These are phyloP conservation scores for Eledona agricola DNA, from an alignment of 2,888 invertebrate genomes.

Conservation along the genomic window DNA sequence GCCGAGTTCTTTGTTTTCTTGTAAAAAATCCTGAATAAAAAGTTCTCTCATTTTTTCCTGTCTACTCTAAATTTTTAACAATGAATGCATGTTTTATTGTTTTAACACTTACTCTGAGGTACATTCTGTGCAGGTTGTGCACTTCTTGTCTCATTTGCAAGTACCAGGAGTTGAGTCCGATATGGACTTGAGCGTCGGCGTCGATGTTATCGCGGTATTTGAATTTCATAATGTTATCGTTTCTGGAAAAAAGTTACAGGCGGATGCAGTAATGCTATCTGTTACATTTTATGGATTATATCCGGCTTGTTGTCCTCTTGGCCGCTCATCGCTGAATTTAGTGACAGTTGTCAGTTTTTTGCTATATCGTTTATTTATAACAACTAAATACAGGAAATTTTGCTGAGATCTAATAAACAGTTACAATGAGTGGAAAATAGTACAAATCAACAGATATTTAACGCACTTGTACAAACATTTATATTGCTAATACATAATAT, in stretches of 20 bases:
- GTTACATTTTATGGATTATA: slow-evolving; percentile 16
- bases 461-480: too few species aligned
- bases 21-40: slow-evolving; percentile 47
- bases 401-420: too few species aligned
- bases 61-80: slow-evolving; percentile 45
- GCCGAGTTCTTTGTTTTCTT: slow-evolving; percentile 49
- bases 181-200: slow-evolving; percentile 41
- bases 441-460: too few species aligned
- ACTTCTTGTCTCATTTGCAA: slow-evolving; percentile 46
- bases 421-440: too few species aligned
- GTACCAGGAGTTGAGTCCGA: slow-evolving; percentile 45
- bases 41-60: slow-evolving; percentile 45
- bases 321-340: too few species aligned
- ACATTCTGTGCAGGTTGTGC: slow-evolving; percentile 26
- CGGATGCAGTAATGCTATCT: neutral
- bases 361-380: too few species aligned
- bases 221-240: slow-evolving; percentile 27
- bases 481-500: too few species aligned
- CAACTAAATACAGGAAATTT: too few species aligned
- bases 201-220: slow-evolving; percentile 1
- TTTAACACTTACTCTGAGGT: slow-evolving; percentile 23
- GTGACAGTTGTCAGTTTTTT: too few species aligned
- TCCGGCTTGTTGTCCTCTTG: slow-evolving; percentile 10
- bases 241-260: slow-evolving; percentile 10
- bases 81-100: neutral